Conservation (phyloP, 1,140 invertebrate genomes). For the Mercenaria mercenaria region DNA sequence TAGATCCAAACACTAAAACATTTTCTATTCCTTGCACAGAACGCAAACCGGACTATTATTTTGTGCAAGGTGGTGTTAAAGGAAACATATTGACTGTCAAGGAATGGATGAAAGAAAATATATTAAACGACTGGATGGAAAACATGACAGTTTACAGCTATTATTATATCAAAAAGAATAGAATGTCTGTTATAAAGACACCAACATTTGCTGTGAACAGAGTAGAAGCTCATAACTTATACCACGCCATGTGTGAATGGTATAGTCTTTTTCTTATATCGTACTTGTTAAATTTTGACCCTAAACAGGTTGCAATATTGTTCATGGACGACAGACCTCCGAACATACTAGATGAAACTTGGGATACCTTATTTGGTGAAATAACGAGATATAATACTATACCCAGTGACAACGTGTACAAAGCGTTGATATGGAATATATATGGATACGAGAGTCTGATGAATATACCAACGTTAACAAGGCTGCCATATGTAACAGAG, state of each 20-base stretch:
- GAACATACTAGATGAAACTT: slow-evolving; percentile 77
- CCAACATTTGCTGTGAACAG: slow-evolving; percentile 73
- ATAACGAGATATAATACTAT: slow-evolving; percentile 65
- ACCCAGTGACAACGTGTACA: slow-evolving; percentile 59
- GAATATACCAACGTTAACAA: slow-evolving; percentile 58
- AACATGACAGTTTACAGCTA: not conserved
- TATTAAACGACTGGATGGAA: not conserved
- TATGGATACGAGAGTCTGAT: slow-evolving; percentile 81
- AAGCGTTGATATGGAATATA: slow-evolving; percentile 78
- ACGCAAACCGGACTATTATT: not conserved
- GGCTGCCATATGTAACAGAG: slow-evolving; percentile 78
- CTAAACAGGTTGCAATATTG: slow-evolving; percentile 76
- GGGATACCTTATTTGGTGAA: slow-evolving; percentile 78
- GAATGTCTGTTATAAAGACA: not conserved
- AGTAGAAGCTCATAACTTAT: slow-evolving; percentile 84
- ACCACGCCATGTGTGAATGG: slow-evolving; percentile 84
- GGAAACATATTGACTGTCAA: slow-evolving; percentile 4
- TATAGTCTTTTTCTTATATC: slow-evolving; percentile 82
- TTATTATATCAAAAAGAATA: not conserved
- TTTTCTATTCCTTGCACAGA: slow-evolving; percentile 39
- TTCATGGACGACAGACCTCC: slow-evolving; percentile 81
- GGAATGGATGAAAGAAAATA: slow-evolving; percentile 1
- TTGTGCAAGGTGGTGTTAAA: not conserved
- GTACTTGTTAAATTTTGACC: slow-evolving; percentile 74
- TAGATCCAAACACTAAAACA: not conserved